Evolutionary conservation across 1,140 invertebrate species (phyloP).

Genomic region (Neelides sp.): DNA sequence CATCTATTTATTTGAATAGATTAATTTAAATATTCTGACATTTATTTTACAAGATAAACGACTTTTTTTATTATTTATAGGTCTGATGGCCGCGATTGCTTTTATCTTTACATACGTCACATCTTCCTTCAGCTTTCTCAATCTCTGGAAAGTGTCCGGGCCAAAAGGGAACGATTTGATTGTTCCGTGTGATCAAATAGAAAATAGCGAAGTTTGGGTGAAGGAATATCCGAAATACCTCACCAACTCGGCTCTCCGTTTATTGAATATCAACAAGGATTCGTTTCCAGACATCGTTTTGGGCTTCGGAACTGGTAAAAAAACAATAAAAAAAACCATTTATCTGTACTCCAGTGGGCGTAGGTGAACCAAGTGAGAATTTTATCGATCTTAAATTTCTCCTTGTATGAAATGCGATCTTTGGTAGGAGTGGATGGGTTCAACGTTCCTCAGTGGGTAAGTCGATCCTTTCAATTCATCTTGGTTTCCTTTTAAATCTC

Average conservation of each 20-base stretch:
- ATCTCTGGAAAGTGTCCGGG: slow-evolving; percentile 39
- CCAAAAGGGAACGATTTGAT: slow-evolving; percentile 33
- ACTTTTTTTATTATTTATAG: no score
- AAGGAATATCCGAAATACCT: slow-evolving; percentile 56
- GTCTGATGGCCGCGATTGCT: slow-evolving; percentile 48
- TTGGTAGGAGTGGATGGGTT: slow-evolving; percentile 40
- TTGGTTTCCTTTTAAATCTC: no score
- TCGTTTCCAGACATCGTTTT: slow-evolving; percentile 59
- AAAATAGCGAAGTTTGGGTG: slow-evolving; percentile 56
- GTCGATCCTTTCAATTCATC: no score
- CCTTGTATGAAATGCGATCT: no score
- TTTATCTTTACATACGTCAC: slow-evolving; percentile 54
- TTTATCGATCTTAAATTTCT: no score
- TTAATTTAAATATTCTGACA: no score
- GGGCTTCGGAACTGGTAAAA: slow-evolving; percentile 62
- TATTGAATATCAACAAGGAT: slow-evolving; percentile 61
- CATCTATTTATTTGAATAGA: no score
- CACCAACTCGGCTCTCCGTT: slow-evolving; percentile 59
- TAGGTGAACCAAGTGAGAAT: no score
- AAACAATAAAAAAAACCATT: no score
- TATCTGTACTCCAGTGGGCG: no score
- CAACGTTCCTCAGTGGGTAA: slow-evolving; percentile 37
- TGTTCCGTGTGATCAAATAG: slow-evolving; percentile 54
- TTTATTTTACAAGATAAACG: no score
- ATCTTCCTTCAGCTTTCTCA: slow-evolving; percentile 44